These are phyloP conservation scores for Pristionchus maxplancki DNA, from an alignment of 2,888 invertebrate genomes.

Conservation along the genomic window DNA sequence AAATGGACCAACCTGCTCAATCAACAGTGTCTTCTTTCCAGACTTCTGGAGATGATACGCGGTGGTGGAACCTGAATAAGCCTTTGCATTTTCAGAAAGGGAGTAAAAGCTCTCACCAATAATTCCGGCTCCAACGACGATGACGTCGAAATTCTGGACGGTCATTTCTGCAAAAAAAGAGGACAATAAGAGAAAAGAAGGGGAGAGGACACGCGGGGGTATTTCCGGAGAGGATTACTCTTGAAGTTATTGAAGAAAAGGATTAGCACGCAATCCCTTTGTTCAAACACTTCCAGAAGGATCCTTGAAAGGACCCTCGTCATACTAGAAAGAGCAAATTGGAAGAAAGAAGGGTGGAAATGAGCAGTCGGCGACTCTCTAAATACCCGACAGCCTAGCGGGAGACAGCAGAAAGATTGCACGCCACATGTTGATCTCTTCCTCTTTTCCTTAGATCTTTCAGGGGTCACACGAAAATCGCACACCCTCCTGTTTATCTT, in stretches of 20 bases:
- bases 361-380: not conserved
- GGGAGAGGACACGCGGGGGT: not conserved
- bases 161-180: not conserved
- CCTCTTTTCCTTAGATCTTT: not conserved
- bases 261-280: not conserved
- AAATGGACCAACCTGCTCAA: slow-evolving; percentile 68
- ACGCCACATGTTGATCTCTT: slow-evolving; percentile 10
- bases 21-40: slow-evolving; percentile 69
- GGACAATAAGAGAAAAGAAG: not conserved
- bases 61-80: slow-evolving; percentile 51
- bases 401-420: not conserved
- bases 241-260: slow-evolving; percentile 5
- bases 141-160: not conserved
- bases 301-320: not conserved
- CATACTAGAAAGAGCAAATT: not conserved
- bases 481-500: not conserved
- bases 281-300: not conserved
- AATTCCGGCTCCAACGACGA: slow-evolving; percentile 41
- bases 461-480: slow-evolving; percentile 38
- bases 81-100: not conserved
- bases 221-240: not conserved
- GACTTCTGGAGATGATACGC: slow-evolving; percentile 72
- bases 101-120: not conserved
- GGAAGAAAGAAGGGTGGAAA: not conserved
- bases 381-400: not conserved